Conservation (phyloP, 2,888 invertebrate genomes). For the Oscheius sp. region DNA sequence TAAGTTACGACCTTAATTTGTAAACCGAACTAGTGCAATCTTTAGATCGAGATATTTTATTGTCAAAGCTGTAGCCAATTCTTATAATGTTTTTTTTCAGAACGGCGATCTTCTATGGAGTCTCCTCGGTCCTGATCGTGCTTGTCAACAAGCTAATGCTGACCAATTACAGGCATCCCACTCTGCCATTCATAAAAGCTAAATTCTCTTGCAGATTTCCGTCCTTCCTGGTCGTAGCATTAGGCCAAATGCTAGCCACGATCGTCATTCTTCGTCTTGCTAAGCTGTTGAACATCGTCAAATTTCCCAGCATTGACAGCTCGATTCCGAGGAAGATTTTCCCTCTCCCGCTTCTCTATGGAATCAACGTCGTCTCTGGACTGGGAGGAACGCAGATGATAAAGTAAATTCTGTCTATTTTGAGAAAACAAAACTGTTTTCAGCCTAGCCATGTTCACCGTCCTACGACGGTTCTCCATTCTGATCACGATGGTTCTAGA, state of each 20-base stretch:
- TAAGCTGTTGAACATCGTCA: conserved; percentile 82
- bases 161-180: conserved; percentile 81
- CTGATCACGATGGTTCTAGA: conserved; percentile 97
- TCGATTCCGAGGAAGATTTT: conserved; percentile 81
- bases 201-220: conserved; percentile 80
- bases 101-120: conserved; percentile 88
- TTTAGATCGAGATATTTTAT: too few species aligned
- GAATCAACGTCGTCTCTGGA: conserved; percentile 95
- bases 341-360: conserved; percentile 91
- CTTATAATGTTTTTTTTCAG: too few species aligned
- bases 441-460: conserved; percentile 97
- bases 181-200: conserved; percentile 42
- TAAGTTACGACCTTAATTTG: too few species aligned
- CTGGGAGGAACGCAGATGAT: conserved; percentile 93
- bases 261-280: conserved; percentile 84
- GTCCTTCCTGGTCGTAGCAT: conserved; percentile 88
- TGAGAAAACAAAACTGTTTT: conserved; percentile 38
- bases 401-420: conserved; percentile 73
- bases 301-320: conserved; percentile 83
- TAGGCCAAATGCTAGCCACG: conserved; percentile 85
- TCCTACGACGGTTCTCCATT: conserved; percentile 93
- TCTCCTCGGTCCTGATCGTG: conserved; percentile 92
- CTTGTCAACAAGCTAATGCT: conserved; percentile 94
- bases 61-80: too few species aligned
- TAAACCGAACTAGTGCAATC: too few species aligned